These are phyloP conservation scores for Aotus griseimembra DNA, from an alignment of 2,797 vertebrate species.

Conservation along the genomic window DNA sequence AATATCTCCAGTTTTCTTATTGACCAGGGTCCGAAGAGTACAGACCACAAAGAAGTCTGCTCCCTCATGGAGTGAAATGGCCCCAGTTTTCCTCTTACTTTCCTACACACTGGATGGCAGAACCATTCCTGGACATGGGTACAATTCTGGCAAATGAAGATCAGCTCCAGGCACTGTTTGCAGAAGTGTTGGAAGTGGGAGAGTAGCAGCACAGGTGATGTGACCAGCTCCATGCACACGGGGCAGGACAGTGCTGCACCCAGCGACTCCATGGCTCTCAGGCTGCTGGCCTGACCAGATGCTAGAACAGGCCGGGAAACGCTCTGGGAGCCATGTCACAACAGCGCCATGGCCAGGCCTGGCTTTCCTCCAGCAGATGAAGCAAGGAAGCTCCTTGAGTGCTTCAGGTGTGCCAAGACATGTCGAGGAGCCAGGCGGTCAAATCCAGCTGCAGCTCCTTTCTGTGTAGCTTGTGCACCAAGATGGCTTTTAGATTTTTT, in stretches of 20 bases:
- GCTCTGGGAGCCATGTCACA: neutral
- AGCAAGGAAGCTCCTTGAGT: neutral
- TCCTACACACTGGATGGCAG: constrained; percentile 68
- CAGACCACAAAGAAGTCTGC: neutral
- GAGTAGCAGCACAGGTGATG: constrained; percentile 56
- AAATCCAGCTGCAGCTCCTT: neutral
- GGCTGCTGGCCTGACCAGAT: neutral
- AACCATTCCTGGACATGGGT: constrained; percentile 16
- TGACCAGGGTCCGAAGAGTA: neutral
- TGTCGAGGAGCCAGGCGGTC: neutral
- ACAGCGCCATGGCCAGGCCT: neutral
- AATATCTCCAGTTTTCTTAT: neutral
- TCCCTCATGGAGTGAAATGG: fast-evolving
- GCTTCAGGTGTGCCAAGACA: fast-evolving
- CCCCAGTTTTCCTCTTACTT: constrained; percentile 37
- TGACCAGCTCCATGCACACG: constrained; percentile 36
- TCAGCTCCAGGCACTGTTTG: constrained; percentile 73
- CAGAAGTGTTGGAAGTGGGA: constrained; percentile 75
- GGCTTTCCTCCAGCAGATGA: neutral
- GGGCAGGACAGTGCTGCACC: constrained; percentile 57
- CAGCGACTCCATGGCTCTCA: constrained; percentile 46
- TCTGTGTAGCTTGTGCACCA: neutral
- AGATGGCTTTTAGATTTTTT: neutral
- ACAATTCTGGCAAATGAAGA: constrained; percentile 53
- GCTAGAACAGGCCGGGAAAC: neutral